These are phyloP conservation scores for Boloria euphrosyne DNA, from an alignment of 2,888 invertebrate species.

Conservation along the genomic window DNA sequence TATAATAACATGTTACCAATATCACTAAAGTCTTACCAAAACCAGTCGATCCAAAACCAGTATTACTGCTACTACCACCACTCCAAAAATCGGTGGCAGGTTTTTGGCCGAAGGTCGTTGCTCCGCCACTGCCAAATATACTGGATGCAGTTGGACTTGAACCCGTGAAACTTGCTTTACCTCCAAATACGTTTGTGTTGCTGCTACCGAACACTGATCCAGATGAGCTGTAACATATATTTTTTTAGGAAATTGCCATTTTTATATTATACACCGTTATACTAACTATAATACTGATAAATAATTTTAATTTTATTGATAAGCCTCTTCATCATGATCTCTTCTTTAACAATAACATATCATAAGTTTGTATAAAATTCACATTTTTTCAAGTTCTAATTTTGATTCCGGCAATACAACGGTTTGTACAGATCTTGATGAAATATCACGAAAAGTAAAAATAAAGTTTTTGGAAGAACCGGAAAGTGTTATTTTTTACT, in stretches of 20 bases:
- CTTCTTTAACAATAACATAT: too few species aligned
- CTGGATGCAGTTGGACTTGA: conserved; percentile 56
- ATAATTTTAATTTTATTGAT: too few species aligned
- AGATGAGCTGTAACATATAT: conserved; percentile 47
- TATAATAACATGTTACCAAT: neutral
- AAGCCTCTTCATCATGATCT: too few species aligned
- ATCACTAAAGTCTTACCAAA: conserved; percentile 30
- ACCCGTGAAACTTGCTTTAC: conserved; percentile 66
- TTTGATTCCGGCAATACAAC: too few species aligned
- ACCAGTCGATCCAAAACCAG: conserved; percentile 59
- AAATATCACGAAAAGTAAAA: too few species aligned
- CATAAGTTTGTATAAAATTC: too few species aligned
- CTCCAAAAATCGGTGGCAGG: conserved; percentile 63
- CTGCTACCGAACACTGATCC: conserved; percentile 63
- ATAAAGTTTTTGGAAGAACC: too few species aligned
- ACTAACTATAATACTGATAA: too few species aligned
- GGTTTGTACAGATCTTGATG: too few species aligned
- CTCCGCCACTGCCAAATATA: conserved; percentile 61
- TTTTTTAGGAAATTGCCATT: neutral
- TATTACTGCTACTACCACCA: conserved; percentile 50
- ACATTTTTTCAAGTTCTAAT: too few species aligned
- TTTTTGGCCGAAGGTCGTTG: conserved; percentile 57
- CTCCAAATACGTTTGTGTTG: conserved; percentile 64
- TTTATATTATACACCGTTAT: neutral
- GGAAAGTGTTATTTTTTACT: too few species aligned